Evolutionary conservation across 2,888 invertebrate genomes (phyloP).

Genomic region (Anaspis maculata): DNA sequence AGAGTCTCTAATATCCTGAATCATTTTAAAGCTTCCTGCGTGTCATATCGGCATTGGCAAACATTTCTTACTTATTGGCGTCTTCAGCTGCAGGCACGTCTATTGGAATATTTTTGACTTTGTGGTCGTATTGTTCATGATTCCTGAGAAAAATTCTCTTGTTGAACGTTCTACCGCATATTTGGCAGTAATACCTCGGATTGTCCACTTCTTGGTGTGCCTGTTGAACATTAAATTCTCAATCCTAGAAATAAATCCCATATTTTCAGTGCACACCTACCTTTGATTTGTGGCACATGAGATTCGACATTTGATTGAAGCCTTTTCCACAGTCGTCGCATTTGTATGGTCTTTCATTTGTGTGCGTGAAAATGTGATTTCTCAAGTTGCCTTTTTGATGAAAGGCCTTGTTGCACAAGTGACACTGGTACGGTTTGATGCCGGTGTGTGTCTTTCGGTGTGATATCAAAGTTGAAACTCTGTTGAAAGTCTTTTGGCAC

Average conservation of each 20-base stretch:
- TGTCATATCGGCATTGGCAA: too few species aligned
- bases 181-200: conserved; percentile 46
- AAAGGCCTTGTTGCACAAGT: conserved; percentile 68
- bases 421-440: conserved; percentile 64
- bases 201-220: conserved; percentile 48
- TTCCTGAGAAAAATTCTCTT: conserved; percentile 47
- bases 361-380: conserved; percentile 71
- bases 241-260: neutral
- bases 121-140: conserved; percentile 51
- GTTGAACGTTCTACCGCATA: conserved; percentile 48
- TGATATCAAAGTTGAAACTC: conserved; percentile 71
- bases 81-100: too few species aligned
- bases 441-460: conserved; percentile 71
- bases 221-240: conserved; percentile 22
- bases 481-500: conserved; percentile 70
- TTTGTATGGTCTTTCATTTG: conserved; percentile 69
- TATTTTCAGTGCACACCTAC: conserved; percentile 30
- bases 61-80: too few species aligned
- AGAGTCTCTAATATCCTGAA: too few species aligned
- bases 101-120: too few species aligned
- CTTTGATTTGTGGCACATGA: conserved; percentile 70
- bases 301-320: conserved; percentile 74
- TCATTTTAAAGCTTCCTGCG: too few species aligned
- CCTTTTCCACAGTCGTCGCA: conserved; percentile 67
- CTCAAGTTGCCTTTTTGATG: conserved; percentile 77